Percentiles rank a stretch among this genome's conserved stretches.
These are phyloP conservation scores for Pomatostomus ruficeps DNA, from an alignment of 2,113 vertebrate species.

Conservation along the genomic window DNA sequence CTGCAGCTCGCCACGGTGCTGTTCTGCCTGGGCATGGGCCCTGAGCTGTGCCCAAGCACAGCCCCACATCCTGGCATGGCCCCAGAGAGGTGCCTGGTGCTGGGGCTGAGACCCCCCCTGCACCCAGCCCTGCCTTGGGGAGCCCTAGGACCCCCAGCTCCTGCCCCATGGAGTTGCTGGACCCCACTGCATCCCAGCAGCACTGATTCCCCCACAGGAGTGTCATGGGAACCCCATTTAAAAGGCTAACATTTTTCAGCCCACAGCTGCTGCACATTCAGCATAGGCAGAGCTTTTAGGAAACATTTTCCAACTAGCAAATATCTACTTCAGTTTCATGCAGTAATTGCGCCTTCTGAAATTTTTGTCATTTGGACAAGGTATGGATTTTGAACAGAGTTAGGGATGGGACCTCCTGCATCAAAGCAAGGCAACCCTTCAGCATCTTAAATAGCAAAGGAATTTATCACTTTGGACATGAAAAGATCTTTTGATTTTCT, in stretches of 20 bases:
- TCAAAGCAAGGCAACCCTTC: background rate
- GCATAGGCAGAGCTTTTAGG: background rate
- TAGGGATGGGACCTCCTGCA: background rate
- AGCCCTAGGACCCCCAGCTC: background rate
- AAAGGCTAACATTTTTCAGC: background rate
- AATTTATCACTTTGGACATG: background rate
- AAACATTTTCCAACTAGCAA: background rate
- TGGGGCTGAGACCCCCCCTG: background rate
- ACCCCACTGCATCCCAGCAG: background rate
- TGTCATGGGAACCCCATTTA: background rate
- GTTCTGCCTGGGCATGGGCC: background rate
- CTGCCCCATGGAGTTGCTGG: rapidly evolving
- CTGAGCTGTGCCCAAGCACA: background rate
- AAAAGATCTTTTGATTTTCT: background rate
- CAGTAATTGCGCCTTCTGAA: background rate
- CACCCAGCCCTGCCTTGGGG: background rate
- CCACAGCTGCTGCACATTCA: background rate
- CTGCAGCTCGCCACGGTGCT: background rate
- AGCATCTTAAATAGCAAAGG: background rate
- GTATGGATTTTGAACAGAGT: background rate
- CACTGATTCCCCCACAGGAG: background rate
- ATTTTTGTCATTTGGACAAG: background rate
- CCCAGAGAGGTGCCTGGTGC: background rate
- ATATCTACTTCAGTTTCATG: background rate
- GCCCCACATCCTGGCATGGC: too few relatives aligned